Evolutionary conservation across 2,888 invertebrate species (phyloP).

Genomic region (Argyresthia albistria): DNA sequence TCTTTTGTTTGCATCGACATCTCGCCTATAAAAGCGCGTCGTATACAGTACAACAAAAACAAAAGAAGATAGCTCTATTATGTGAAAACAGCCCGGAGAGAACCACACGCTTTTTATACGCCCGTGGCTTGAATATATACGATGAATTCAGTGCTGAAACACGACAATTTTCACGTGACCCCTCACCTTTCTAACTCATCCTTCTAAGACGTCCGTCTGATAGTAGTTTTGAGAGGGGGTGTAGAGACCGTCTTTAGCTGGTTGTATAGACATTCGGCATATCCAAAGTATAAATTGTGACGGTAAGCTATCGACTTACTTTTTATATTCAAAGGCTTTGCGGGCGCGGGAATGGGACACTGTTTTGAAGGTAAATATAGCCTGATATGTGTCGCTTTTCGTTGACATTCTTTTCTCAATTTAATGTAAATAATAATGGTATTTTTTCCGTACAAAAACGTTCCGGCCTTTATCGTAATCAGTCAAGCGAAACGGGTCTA

Average conservation of each 20-base stretch:
- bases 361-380: conserved; percentile 65
- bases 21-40: conserved; percentile 39
- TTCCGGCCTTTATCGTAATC: no score
- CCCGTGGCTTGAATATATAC: conserved; percentile 70
- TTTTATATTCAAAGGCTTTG: conserved; percentile 66
- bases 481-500: no score
- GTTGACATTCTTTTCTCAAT: background rate
- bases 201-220: conserved; percentile 8
- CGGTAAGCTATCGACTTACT: conserved; percentile 72
- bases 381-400: conserved; percentile 11
- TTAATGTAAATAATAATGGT: background rate
- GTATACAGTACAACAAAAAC: conserved; percentile 56
- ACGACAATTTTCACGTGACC: conserved; percentile 33
- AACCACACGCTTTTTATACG: conserved; percentile 59
- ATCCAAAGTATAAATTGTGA: conserved; percentile 69
- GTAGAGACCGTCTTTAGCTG: conserved; percentile 24
- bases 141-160: conserved; percentile 55
- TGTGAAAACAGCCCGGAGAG: conserved; percentile 69
- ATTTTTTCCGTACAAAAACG: background rate
- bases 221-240: conserved; percentile 6
- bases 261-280: conserved; percentile 57
- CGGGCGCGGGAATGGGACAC: conserved; percentile 52
- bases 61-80: conserved; percentile 72
- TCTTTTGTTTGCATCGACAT: conserved; percentile 63
- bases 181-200: conserved; percentile 18